Evolutionary conservation across 1,140 invertebrate species (phyloP).

Genomic region (Drosophila mauritiana): DNA sequence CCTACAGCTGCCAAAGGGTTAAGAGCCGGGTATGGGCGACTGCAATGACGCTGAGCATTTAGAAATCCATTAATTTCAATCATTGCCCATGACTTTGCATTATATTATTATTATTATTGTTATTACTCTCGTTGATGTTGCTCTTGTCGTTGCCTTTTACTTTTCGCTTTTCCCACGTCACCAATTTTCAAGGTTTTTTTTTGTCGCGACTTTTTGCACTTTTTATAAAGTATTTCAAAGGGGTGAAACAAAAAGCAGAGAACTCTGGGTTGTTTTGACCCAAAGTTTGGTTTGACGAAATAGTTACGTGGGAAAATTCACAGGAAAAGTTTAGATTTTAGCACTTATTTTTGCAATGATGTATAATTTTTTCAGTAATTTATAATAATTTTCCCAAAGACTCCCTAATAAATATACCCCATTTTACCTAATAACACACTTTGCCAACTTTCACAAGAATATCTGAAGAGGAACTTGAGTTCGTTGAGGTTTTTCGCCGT

Average conservation of each 20-base stretch:
- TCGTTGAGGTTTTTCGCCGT: constrained; percentile 3
- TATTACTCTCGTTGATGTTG: constrained; percentile 47
- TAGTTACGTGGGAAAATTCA: not conserved
- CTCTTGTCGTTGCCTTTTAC: constrained; percentile 54
- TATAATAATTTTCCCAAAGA: not conserved
- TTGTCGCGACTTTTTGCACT: constrained; percentile 7
- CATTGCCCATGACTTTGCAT: constrained; percentile 74
- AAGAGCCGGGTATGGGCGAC: constrained; percentile 9
- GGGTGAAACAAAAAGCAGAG: constrained; percentile 2
- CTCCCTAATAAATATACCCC: constrained; percentile 12
- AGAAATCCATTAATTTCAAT: constrained; percentile 79
- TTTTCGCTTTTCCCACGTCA: constrained; percentile 13
- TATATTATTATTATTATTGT: constrained; percentile 67
- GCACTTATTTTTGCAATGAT: not conserved
- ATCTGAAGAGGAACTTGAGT: constrained; percentile 37
- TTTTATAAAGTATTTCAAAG: constrained; percentile 26
- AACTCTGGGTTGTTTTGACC: constrained; percentile 9
- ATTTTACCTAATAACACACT: constrained; percentile 1
- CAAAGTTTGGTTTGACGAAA: not conserved
- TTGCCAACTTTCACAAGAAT: constrained; percentile 23
- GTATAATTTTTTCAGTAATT: not conserved
- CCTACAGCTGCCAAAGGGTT: constrained; percentile 30
- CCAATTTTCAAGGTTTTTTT: constrained; percentile 52
- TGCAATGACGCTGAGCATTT: constrained; percentile 69
- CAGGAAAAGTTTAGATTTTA: not conserved